Evolutionary conservation across 2,888 invertebrate species (phyloP).

Genomic region (Philopedon plagiatum): DNA sequence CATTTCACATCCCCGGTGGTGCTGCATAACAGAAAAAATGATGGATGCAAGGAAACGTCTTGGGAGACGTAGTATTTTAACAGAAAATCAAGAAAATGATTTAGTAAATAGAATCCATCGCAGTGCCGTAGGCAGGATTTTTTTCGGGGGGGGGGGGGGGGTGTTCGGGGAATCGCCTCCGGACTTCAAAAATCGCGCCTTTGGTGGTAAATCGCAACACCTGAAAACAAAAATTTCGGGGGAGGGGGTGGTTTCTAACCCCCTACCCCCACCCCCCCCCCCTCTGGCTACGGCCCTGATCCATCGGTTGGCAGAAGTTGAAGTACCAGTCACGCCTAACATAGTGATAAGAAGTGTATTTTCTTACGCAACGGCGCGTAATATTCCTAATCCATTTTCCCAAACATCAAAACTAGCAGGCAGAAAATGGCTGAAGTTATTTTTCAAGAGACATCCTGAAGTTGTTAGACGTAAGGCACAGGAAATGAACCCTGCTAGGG

Average conservation of each 20-base stretch:
- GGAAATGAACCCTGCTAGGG: constrained; percentile 56
- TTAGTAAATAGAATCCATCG: not conserved
- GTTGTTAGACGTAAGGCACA: constrained; percentile 52
- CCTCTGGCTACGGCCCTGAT: too few species aligned
- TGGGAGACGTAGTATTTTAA: constrained; percentile 11
- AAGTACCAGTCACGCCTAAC: not conserved
- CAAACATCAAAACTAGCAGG: not conserved
- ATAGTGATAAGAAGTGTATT: constrained; percentile 1
- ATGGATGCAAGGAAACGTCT: constrained; percentile 29
- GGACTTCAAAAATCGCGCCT: too few species aligned
- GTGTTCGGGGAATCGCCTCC: too few species aligned
- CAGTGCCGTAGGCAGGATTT: too few species aligned
- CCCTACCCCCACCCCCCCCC: too few species aligned
- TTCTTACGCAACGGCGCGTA: not conserved
- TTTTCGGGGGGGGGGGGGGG: too few species aligned
- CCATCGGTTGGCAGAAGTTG: not conserved
- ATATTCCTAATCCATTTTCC: not conserved
- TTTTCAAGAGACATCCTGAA: too few species aligned
- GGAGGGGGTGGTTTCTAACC: too few species aligned
- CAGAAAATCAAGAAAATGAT: not conserved
- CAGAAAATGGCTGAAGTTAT: constrained; percentile 11
- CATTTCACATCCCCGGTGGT: constrained; percentile 11
- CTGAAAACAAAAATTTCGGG: too few species aligned
- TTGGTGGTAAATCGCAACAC: too few species aligned
- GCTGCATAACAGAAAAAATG: constrained; percentile 21